Percentiles rank a stretch among this genome's conserved stretches.
Conservation (phyloP, 2,888 invertebrate species). For the Drosophila pseudotalamancana region DNA sequence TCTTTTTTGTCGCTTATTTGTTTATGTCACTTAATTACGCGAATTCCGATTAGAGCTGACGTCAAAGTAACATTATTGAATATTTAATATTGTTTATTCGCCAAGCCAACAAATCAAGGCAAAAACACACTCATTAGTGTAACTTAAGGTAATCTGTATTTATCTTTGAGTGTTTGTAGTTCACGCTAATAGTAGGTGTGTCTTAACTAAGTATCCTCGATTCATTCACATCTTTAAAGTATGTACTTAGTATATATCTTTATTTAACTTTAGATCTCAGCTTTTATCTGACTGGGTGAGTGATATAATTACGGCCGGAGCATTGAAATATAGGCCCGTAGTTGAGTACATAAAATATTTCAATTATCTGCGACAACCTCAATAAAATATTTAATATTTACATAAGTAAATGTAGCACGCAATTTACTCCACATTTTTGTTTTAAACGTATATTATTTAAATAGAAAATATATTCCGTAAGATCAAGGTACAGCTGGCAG, state of each 20-base stretch:
- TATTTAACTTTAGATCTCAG: too few species aligned
- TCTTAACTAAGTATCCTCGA: too few species aligned
- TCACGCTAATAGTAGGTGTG: too few species aligned
- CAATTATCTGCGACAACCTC: conserved; percentile 56
- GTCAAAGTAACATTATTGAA: conserved; percentile 37
- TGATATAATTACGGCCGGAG: not conserved
- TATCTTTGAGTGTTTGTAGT: too few species aligned
- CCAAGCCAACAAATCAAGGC: conserved; percentile 26
- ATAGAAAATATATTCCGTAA: conserved; percentile 55
- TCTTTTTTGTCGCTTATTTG: conserved; percentile 5
- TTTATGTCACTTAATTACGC: conserved; percentile 28
- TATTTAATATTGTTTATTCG: conserved; percentile 9
- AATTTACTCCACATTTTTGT: conserved; percentile 61
- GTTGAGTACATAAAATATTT: conserved; percentile 13
- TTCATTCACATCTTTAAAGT: too few species aligned
- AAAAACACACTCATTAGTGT: too few species aligned
- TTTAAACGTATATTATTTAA: conserved; percentile 20
- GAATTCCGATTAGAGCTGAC: conserved; percentile 40
- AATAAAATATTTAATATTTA: conserved; percentile 47
- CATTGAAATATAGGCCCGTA: not conserved
- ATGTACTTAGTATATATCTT: too few species aligned
- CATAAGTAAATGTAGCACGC: conserved; percentile 62
- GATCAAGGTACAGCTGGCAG: conserved; percentile 68
- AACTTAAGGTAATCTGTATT: too few species aligned
- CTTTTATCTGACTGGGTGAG: not conserved